phyloP scores from a whole-genome alignment of 2,888 invertebrate genomes.

The Mythimna vitellina region DNA sequence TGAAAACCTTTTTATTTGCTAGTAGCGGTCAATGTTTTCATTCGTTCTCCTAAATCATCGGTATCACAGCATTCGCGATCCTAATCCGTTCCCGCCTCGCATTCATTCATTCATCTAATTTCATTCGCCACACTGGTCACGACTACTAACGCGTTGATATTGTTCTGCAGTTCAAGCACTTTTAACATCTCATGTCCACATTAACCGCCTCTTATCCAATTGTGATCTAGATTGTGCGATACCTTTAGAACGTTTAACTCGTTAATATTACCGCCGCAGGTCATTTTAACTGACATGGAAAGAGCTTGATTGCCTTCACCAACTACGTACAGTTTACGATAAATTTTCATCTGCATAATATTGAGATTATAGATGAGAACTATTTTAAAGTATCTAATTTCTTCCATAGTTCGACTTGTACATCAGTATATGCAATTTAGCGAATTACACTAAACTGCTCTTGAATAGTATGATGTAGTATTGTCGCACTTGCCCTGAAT shows the following conservation, averaged over 20 bases:
- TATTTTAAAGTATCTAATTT: constrained; percentile 15
- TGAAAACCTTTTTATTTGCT: background rate
- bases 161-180: constrained; percentile 31
- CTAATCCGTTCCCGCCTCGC: background rate
- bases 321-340: constrained; percentile 20
- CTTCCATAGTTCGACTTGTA: background rate
- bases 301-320: constrained; percentile 51
- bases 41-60: background rate
- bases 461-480: background rate
- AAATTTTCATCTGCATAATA: constrained; percentile 11
- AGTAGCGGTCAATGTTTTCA: background rate
- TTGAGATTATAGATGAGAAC: constrained; percentile 3
- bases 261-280: constrained; percentile 27
- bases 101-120: constrained; percentile 27
- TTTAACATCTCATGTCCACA: constrained; percentile 45
- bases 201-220: constrained; percentile 50
- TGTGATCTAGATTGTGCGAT: constrained; percentile 42
- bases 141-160: constrained; percentile 26
- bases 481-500: constrained; percentile 5
- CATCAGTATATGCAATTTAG: too few relatives aligned
- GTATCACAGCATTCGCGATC: background rate
- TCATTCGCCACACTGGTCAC: constrained; percentile 4
- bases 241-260: constrained; percentile 42
- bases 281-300: constrained; percentile 41
- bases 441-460: constrained; percentile 5